phyloP scores from a whole-genome alignment of 2,888 invertebrate species.

The Ecliptopera silaceata region DNA sequence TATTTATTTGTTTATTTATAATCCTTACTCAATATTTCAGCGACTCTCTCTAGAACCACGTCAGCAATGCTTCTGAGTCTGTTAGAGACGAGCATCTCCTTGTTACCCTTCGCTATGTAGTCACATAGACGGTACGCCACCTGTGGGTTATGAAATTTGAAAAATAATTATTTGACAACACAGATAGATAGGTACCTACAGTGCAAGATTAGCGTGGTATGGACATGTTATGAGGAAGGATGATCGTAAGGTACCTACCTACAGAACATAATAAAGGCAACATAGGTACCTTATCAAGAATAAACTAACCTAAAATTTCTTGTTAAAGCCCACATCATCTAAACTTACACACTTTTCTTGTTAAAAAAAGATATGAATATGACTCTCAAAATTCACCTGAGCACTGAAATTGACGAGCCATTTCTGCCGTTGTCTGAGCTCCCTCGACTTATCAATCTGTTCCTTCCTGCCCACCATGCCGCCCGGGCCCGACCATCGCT shows the following conservation, averaged over 20 bases:
- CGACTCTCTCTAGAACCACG: conserved; percentile 81
- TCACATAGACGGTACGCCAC: conserved; percentile 77
- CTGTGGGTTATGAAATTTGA: conserved; percentile 48
- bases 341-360: too few relatives aligned
- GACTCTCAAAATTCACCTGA: conserved; percentile 54
- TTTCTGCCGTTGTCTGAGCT: conserved; percentile 65
- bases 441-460: conserved; percentile 52
- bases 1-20: neutral
- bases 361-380: too few relatives aligned
- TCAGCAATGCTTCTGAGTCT: conserved; percentile 82
- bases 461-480: conserved; percentile 59
- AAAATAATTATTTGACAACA: too few relatives aligned
- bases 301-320: too few relatives aligned
- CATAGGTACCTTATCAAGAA: too few relatives aligned
- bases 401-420: conserved; percentile 79
- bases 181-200: too few relatives aligned
- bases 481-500: conserved; percentile 55
- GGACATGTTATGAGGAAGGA: too few relatives aligned
- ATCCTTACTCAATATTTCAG: conserved; percentile 73
- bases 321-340: too few relatives aligned
- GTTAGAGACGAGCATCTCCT: conserved; percentile 82
- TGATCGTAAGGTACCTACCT: neutral
- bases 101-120: conserved; percentile 74
- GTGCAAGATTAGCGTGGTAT: too few relatives aligned
- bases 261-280: neutral